Evolutionary conservation across 2,797 vertebrate genomes (phyloP).

Genomic region (Hipposideros larvatus): DNA sequence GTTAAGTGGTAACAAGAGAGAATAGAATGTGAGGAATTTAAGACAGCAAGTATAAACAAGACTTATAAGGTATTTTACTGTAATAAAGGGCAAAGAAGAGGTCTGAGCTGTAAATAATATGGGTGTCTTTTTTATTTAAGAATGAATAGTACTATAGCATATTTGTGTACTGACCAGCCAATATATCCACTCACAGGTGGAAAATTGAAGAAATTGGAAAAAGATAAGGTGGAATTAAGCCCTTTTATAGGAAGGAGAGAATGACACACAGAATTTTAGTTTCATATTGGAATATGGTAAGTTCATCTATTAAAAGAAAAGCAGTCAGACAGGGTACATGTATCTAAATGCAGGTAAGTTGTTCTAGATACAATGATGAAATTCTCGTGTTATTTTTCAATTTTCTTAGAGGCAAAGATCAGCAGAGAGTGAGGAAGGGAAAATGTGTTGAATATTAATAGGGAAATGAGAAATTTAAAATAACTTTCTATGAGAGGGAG

Average conservation of each 20-base stretch:
- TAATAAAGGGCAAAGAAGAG: not conserved
- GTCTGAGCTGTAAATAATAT: not conserved
- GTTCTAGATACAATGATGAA: not conserved
- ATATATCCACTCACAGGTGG: not conserved
- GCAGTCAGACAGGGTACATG: not conserved
- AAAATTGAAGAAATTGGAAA: not conserved
- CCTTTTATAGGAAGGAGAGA: not conserved
- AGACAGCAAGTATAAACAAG: not conserved
- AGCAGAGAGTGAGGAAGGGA: not conserved
- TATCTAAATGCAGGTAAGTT: not conserved
- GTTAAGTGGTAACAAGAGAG: not conserved
- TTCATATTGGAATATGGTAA: not conserved
- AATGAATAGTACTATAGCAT: not conserved
- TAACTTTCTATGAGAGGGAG: not conserved
- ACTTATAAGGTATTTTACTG: not conserved
- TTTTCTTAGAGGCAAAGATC: conserved; percentile 27
- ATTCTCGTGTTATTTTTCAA: not conserved
- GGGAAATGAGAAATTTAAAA: not conserved
- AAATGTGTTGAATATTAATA: conserved; percentile 44
- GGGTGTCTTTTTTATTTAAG: not conserved
- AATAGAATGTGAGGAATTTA: not conserved
- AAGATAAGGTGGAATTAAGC: not conserved
- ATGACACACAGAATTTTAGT: not conserved
- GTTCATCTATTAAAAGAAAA: not conserved
- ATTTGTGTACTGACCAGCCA: not conserved